These are phyloP conservation scores for Lethenteron reissneri DNA, from an alignment of 2,113 vertebrate genomes.

Conservation along the genomic window DNA sequence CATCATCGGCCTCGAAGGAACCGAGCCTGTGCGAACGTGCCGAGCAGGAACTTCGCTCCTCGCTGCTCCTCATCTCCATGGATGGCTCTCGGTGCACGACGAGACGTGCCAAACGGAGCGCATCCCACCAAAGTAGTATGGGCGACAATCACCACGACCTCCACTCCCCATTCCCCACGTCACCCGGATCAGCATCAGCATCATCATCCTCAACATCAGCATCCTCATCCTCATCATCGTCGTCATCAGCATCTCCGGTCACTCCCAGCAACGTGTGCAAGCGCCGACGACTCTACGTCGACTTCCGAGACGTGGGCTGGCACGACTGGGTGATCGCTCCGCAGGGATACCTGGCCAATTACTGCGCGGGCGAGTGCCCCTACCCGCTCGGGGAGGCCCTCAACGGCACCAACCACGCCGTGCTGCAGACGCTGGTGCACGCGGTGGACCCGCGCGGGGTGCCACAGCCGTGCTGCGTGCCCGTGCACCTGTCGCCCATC, in stretches of 20 bases:
- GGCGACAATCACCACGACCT: too few relatives aligned
- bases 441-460: constrained; percentile 35
- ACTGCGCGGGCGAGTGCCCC: constrained; percentile 62
- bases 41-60: too few relatives aligned
- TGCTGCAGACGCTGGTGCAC: constrained; percentile 68
- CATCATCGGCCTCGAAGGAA: too few relatives aligned
- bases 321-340: constrained; percentile 90
- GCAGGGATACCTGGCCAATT: constrained; percentile 71
- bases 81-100: too few relatives aligned
- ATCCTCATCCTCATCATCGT: neutral
- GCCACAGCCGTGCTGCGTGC: constrained; percentile 65
- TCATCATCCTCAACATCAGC: too few relatives aligned
- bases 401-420: constrained; percentile 71
- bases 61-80: too few relatives aligned
- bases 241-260: constrained; percentile 3
- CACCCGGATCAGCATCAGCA: too few relatives aligned
- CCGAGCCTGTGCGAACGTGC: too few relatives aligned
- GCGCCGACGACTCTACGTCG: constrained; percentile 50
- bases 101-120: too few relatives aligned
- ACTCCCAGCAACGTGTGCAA: constrained; percentile 35
- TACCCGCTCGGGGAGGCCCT: constrained; percentile 43
- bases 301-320: constrained; percentile 80
- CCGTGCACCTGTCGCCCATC: constrained; percentile 56
- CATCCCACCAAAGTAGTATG: too few relatives aligned
- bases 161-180: too few relatives aligned